Conservation (phyloP, 2,888 invertebrate genomes). For the Rhingia campestris region DNA sequence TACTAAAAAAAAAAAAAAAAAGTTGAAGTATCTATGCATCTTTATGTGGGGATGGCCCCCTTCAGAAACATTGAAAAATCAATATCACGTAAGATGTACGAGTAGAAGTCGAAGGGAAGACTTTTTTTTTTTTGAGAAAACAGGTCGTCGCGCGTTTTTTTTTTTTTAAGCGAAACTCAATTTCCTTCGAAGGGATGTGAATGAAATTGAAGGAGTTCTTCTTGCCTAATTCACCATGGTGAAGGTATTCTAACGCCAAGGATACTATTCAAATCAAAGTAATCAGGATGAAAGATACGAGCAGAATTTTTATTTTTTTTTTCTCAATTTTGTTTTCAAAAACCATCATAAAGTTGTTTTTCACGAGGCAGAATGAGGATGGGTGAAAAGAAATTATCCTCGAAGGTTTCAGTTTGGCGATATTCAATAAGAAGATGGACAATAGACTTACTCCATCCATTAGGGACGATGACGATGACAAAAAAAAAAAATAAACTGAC, state of each 20-base stretch:
- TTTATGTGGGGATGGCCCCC: constrained; percentile 2
- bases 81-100: constrained; percentile 39
- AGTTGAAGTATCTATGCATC: constrained; percentile 22
- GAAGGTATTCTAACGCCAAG: background rate
- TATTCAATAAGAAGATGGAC: constrained; percentile 69
- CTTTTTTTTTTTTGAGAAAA: constrained; percentile 20
- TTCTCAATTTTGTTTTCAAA: background rate
- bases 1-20: background rate
- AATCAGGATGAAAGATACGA: constrained; percentile 66
- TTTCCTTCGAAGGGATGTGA: constrained; percentile 72
- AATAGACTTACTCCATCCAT: constrained; percentile 59
- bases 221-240: constrained; percentile 38
- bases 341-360: constrained; percentile 57
- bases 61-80: constrained; percentile 39
- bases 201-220: constrained; percentile 68
- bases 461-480: constrained; percentile 15
- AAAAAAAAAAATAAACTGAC: background rate
- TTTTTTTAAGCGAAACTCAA: constrained; percentile 72
- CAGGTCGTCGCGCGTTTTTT: constrained; percentile 67
- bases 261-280: constrained; percentile 58
- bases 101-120: constrained; percentile 25
- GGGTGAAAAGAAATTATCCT: constrained; percentile 3
- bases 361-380: constrained; percentile 1
- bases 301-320: constrained; percentile 33
- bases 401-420: constrained; percentile 29